Conservation (phyloP, 2,888 invertebrate species). For the Agonopterix arenella region DNA sequence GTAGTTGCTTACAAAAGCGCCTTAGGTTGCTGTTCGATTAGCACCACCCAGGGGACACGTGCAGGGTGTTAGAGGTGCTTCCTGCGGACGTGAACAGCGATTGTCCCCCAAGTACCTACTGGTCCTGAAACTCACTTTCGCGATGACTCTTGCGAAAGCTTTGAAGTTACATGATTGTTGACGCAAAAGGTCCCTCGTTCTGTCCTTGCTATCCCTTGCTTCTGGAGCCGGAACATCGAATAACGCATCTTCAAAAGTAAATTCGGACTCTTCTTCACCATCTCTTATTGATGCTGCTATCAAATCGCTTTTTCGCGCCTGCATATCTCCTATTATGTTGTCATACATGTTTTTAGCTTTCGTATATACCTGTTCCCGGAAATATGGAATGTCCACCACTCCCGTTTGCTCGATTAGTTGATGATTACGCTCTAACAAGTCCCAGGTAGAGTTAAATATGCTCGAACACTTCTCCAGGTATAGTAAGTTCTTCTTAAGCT, state of each 20-base stretch:
- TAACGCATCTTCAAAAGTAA: background rate
- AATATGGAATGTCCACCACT: background rate
- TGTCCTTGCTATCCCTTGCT: background rate
- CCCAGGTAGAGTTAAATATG: too few relatives aligned
- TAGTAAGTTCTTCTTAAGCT: background rate
- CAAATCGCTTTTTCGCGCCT: background rate
- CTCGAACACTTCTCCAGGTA: background rate
- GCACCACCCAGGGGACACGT: too few relatives aligned
- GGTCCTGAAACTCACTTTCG: constrained; percentile 8
- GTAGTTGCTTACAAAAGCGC: too few relatives aligned
- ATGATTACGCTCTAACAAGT: background rate
- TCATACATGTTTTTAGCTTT: constrained; percentile 1
- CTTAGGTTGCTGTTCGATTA: too few relatives aligned
- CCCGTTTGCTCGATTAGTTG: background rate
- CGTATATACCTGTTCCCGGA: background rate
- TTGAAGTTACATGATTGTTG: constrained; percentile 11
- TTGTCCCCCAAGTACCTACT: too few relatives aligned
- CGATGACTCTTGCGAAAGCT: constrained; percentile 7
- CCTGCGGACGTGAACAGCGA: too few relatives aligned
- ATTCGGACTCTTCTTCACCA: background rate
- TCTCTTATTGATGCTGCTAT: background rate
- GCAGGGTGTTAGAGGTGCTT: too few relatives aligned
- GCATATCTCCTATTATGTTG: background rate
- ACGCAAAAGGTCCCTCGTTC: background rate
- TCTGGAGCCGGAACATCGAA: background rate